Conservation (phyloP, 2,888 invertebrate species). For the Epirrhoe tristata region DNA sequence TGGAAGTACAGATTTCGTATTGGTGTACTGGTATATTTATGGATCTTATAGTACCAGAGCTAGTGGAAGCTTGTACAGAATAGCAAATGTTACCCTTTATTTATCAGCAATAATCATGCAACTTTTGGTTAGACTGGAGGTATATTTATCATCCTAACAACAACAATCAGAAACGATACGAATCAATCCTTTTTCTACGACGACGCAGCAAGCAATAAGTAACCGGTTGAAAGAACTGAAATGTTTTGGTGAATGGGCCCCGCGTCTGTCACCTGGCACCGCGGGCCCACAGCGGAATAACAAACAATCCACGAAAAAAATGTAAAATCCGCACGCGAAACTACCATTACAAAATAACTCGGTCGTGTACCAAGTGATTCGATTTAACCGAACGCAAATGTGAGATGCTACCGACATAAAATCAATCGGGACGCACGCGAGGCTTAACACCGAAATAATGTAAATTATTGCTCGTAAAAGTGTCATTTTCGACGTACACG, state of each 20-base stretch:
- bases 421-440: slow-evolving; percentile 84
- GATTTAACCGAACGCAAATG: slow-evolving; percentile 80
- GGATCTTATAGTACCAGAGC: slow-evolving; percentile 1
- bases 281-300: slow-evolving; percentile 36
- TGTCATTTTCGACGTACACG: slow-evolving; percentile 83
- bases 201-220: slow-evolving; percentile 35
- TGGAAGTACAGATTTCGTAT: slow-evolving; percentile 15
- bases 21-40: slow-evolving; percentile 7
- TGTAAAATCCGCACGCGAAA: slow-evolving; percentile 75
- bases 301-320: slow-evolving; percentile 60
- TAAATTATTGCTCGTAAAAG: slow-evolving; percentile 85
- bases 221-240: slow-evolving; percentile 34
- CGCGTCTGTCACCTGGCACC: slow-evolving; percentile 36
- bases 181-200: slow-evolving; percentile 40
- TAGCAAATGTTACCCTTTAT: slow-evolving; percentile 10
- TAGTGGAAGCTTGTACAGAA: slow-evolving; percentile 2
- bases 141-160: slow-evolving; percentile 22
- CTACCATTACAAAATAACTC: slow-evolving; percentile 79
- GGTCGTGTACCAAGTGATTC: slow-evolving; percentile 79
- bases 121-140: slow-evolving; percentile 1
- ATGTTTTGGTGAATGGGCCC: slow-evolving; percentile 39
- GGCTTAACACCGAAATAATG: slow-evolving; percentile 82
- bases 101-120: slow-evolving; percentile 29
- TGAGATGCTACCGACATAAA: slow-evolving; percentile 81
- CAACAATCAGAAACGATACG: slow-evolving; percentile 26